Conservation (phyloP, 2,113 vertebrate genomes). For the Aegotheles bennettii region DNA sequence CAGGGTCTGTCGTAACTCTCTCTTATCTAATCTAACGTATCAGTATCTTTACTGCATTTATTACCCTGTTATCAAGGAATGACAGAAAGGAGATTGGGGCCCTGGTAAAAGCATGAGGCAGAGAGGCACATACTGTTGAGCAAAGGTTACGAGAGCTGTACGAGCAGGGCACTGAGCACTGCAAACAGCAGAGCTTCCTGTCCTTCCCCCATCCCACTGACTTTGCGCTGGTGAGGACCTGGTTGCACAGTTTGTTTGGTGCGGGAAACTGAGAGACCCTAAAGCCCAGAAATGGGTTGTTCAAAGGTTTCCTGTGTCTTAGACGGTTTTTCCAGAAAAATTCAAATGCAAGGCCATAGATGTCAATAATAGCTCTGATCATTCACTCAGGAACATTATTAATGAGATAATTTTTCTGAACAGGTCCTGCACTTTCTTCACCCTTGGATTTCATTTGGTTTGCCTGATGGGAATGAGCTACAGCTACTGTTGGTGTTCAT, state of each 20-base stretch:
- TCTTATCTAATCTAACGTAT: constrained; percentile 14
- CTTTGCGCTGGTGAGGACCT: neutral
- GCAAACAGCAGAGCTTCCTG: neutral
- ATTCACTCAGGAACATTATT: neutral
- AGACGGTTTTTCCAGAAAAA: neutral
- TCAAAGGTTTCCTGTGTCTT: neutral
- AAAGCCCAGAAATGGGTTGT: neutral
- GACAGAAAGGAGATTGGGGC: neutral
- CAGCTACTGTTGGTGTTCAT: neutral
- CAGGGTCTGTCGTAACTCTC: neutral
- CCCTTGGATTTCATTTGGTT: neutral
- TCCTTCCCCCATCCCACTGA: neutral
- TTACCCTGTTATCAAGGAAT: constrained; percentile 26
- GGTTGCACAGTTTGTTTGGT: neutral
- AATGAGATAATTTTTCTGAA: neutral
- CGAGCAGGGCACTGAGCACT: neutral
- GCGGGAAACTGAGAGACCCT: neutral
- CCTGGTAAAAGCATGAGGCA: neutral
- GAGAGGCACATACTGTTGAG: neutral
- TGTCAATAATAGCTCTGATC: neutral
- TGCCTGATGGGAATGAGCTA: neutral
- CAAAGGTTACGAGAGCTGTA: neutral
- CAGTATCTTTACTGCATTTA: constrained; percentile 2
- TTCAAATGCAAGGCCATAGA: neutral
- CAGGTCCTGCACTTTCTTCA: neutral